phyloP scores from a whole-genome alignment of 2,888 invertebrate species.

The Diplolepis rosae region DNA sequence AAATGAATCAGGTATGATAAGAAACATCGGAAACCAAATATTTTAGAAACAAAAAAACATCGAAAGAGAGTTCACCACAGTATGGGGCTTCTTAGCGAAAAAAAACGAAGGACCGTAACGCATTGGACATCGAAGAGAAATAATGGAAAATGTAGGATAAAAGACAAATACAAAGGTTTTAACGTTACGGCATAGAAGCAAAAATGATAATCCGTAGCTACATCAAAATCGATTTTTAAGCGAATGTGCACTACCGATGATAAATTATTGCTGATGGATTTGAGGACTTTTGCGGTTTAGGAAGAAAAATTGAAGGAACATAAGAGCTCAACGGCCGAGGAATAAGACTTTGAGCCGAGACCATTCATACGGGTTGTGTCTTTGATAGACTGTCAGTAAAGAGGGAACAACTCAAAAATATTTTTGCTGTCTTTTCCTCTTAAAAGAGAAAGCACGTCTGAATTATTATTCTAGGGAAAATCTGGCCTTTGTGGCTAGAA shows the following conservation, averaged over 20 bases:
- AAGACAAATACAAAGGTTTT: neutral
- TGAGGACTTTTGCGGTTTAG: slow-evolving; percentile 36
- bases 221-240: neutral
- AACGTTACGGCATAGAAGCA: neutral
- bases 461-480: slow-evolving; percentile 17
- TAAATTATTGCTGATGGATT: slow-evolving; percentile 36
- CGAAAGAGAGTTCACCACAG: too few relatives aligned
- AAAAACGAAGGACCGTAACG: too few relatives aligned
- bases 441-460: neutral
- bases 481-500: neutral
- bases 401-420: neutral
- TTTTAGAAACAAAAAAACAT: too few relatives aligned
- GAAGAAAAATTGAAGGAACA: slow-evolving; percentile 32
- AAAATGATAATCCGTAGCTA: neutral
- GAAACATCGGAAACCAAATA: too few relatives aligned
- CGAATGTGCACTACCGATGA: slow-evolving; percentile 23
- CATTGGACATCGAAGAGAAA: slow-evolving; percentile 30
- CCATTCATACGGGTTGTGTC: neutral
- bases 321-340: neutral
- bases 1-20: too few relatives aligned
- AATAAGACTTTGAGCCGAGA: slow-evolving; percentile 10
- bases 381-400: neutral
- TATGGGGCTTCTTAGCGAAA: too few relatives aligned
- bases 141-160: slow-evolving; percentile 33
- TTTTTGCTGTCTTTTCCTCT: neutral